Percentiles rank a stretch among this genome's conserved stretches.
phyloP scores from a whole-genome alignment of 2,113 vertebrate genomes.

The Eleginops maclovinus region DNA sequence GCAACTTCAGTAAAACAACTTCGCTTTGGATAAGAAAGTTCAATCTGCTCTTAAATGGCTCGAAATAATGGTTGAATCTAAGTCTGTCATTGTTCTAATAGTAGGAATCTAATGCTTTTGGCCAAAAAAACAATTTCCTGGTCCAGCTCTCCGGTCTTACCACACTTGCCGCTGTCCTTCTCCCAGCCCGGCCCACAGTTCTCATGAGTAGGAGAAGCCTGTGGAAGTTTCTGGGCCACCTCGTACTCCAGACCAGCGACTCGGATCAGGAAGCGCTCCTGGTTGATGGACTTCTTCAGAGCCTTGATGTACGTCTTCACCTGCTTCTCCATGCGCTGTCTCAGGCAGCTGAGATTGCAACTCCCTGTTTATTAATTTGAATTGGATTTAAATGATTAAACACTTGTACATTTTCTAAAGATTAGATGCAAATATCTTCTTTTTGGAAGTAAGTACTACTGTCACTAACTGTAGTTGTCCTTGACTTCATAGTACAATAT shows the following conservation, averaged over 20 bases:
- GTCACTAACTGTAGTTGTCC: no score
- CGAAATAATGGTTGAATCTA: background rate
- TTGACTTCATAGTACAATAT: no score
- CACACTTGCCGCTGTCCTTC: conserved; percentile 90
- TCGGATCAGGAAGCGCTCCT: conserved; percentile 95
- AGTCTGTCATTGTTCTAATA: background rate
- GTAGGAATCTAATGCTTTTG: background rate
- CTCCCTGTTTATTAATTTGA: conserved; percentile 78
- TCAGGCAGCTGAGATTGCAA: conserved; percentile 92
- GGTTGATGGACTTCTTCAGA: conserved; percentile 97
- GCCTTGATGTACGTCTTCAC: conserved; percentile 95
- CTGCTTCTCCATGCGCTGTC: conserved; percentile 93
- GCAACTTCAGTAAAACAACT: background rate
- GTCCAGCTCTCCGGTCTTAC: conserved; percentile 84
- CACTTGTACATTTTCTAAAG: no score
- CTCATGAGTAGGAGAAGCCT: conserved; percentile 61
- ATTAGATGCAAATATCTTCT: no score
- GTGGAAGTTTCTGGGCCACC: conserved; percentile 91
- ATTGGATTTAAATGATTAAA: background rate
- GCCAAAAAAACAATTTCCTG: background rate
- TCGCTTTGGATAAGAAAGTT: background rate
- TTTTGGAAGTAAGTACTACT: no score
- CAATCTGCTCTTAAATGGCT: background rate
- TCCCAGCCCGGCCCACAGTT: conserved; percentile 89
- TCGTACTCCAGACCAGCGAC: conserved; percentile 95